These are phyloP conservation scores for Ancistrus triradiatus DNA, from an alignment of 2,113 vertebrate species.

Conservation along the genomic window DNA sequence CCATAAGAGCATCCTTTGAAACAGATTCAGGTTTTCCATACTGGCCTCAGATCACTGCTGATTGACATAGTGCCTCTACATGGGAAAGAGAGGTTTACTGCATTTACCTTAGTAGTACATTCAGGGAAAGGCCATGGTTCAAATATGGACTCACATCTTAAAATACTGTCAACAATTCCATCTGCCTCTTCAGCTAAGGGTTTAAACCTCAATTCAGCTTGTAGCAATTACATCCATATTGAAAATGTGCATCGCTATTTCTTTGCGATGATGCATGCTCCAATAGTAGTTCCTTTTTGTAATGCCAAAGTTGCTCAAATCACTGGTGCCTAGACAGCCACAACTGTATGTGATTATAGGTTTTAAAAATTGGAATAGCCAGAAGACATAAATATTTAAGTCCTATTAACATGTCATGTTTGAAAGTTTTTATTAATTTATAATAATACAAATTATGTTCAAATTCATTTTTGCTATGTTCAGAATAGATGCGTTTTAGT, in stretches of 20 bases:
- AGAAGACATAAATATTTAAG: constrained; percentile 1
- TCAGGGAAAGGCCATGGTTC: constrained; percentile 21
- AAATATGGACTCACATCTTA: constrained; percentile 48
- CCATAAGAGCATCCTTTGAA: neutral
- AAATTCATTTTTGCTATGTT: no score
- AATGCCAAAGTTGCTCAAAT: constrained; percentile 16
- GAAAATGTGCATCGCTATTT: constrained; percentile 46
- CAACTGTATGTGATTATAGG: constrained; percentile 17
- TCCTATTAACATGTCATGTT: no score
- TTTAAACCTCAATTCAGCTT: constrained; percentile 54
- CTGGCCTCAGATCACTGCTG: neutral
- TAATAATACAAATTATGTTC: no score
- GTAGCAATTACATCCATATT: constrained; percentile 55
- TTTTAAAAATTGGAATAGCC: neutral
- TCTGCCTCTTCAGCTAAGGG: constrained; percentile 35
- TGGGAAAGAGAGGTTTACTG: neutral
- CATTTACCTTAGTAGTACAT: constrained; percentile 23
- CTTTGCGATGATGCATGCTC: constrained; percentile 34
- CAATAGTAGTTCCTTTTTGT: constrained; percentile 40
- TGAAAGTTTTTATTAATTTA: no score
- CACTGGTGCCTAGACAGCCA: constrained; percentile 24
- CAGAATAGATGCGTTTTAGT: no score
- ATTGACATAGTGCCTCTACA: neutral
- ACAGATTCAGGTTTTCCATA: neutral
- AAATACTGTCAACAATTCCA: constrained; percentile 48